These are phyloP conservation scores for Helicoverpa assulta DNA, from an alignment of 2,888 invertebrate species.

Conservation along the genomic window DNA sequence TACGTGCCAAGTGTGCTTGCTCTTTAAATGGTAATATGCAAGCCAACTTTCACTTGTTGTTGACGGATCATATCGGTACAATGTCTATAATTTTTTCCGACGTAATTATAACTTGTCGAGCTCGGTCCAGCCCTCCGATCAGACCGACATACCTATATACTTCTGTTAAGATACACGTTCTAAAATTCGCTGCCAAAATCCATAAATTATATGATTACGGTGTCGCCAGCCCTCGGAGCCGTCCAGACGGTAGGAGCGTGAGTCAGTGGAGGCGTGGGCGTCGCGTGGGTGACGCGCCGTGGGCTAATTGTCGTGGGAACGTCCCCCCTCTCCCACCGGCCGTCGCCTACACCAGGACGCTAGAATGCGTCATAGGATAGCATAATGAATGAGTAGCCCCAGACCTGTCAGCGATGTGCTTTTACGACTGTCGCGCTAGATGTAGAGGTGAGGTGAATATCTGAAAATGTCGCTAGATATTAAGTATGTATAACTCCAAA, in stretches of 20 bases:
- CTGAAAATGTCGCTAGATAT: neutral
- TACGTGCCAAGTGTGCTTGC: conserved; percentile 12
- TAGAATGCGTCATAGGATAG: conserved; percentile 61
- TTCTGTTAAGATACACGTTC: conserved; percentile 25
- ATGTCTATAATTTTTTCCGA: too few species aligned
- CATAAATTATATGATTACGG: conserved; percentile 48
- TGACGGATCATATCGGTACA: too few species aligned
- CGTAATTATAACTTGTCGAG: neutral
- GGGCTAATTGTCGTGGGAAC: conserved; percentile 88
- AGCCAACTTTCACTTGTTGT: conserved; percentile 18
- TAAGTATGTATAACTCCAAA: neutral
- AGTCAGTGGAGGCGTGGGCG: conserved; percentile 69
- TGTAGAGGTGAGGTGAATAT: conserved; percentile 1
- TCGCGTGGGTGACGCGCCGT: conserved; percentile 72
- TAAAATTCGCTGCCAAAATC: conserved; percentile 48
- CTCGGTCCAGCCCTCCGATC: neutral
- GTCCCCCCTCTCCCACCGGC: conserved; percentile 27
- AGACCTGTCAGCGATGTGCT: conserved; percentile 44
- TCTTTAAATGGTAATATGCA: conserved; percentile 16
- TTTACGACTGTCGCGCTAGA: conserved; percentile 36
- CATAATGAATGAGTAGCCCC: conserved; percentile 52
- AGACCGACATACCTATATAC: conserved; percentile 1
- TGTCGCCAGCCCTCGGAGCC: conserved; percentile 68
- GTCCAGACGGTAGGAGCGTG: conserved; percentile 68
- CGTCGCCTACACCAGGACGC: conserved; percentile 61